Evolutionary conservation across 2,113 vertebrate species (phyloP).

Genomic region (Sebastes schlegelii): DNA sequence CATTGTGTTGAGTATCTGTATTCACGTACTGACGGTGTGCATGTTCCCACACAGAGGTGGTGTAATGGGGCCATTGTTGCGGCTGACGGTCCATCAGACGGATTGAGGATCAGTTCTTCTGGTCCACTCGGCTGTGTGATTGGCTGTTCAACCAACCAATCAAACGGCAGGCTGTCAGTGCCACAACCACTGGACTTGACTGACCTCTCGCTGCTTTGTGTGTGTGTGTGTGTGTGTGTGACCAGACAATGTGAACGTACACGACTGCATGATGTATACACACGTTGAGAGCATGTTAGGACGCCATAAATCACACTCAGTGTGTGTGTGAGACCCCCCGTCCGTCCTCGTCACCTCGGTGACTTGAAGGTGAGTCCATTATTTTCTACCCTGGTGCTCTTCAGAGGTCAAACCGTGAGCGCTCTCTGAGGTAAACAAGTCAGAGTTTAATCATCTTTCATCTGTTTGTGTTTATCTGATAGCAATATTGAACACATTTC

Average conservation of each 20-base stretch:
- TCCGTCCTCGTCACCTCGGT: background rate
- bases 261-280: background rate
- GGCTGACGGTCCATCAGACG: conserved; percentile 24
- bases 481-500: too few relatives aligned
- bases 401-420: background rate
- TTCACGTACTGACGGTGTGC: background rate
- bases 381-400: background rate
- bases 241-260: background rate
- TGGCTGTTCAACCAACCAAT: conserved; percentile 48
- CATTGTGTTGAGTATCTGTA: background rate
- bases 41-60: background rate
- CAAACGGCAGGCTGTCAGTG: conserved; percentile 1
- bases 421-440: background rate
- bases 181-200: background rate
- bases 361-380: background rate
- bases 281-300: background rate
- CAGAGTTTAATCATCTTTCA: background rate
- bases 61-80: conserved; percentile 3
- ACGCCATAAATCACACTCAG: background rate
- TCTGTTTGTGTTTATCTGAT: background rate
- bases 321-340: background rate
- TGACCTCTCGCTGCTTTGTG: background rate
- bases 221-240: background rate
- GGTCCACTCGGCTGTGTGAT: conserved; percentile 32
- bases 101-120: conserved; percentile 38